Base-by-base conservation (phyloP, 2,888 invertebrate species). In the Trisateles emortualis region DNA sequence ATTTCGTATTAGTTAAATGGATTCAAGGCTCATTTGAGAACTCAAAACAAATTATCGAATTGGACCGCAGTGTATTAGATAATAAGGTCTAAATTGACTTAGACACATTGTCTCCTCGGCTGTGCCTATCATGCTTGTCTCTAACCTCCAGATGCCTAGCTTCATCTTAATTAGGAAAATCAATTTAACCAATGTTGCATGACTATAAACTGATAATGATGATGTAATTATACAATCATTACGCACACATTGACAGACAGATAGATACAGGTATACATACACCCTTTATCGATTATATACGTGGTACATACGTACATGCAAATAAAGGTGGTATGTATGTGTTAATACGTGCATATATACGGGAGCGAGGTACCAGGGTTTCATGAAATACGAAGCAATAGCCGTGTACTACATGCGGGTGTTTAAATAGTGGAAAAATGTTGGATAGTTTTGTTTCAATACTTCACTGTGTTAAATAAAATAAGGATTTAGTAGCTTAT, bases 151-250 rank as follows among this genome's bases (percentile, higher is more conserved):
- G 32, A 39, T 32, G 42, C 33, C 40, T 43, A 38, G 56, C 61
- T 57, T 72, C 72, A 73, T 72, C 74, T 79, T 79, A 82, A 86
- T 83, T 81, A 81, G 78, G 78, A 75, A 82, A 84, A 86, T 85
- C 81, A 83, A 84, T 84, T 78, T 74, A 75, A 69, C 73, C 74
- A 76, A 78, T 73, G 77, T 77, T 74, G 79, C 77, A 80, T 81
- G 78, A 81, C 84, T 80, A 81, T 80, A 67, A 70, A 68, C 74
- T 73, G 77, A 78, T 86, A 83, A 85, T 86, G 68, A 76, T 70
- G 83, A 76, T 72, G 81, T 82, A 83, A 86, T 85, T 82, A 83
- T 66, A 67, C 73, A 70, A 81, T 78, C 79, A 76, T 78, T 67
- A 62, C 64, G 26, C 69, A 67, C 64, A 71, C 67, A 67, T 41